These are phyloP conservation scores for Psix sp. DNA, from an alignment of 1,140 invertebrate genomes.

Conservation along the genomic window DNA sequence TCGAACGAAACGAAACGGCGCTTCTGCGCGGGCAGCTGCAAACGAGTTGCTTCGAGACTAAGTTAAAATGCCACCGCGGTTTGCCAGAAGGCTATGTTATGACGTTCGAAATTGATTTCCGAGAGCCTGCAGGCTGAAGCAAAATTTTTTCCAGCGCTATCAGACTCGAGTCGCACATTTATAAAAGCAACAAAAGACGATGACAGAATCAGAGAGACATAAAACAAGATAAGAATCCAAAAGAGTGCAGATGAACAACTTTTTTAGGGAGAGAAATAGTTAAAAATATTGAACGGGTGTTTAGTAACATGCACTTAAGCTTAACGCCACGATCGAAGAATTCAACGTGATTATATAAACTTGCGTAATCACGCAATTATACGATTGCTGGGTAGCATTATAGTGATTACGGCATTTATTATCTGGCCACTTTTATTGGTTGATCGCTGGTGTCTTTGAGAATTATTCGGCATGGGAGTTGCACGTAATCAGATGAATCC, in stretches of 20 bases:
- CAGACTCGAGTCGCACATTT: background rate
- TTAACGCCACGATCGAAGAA: constrained; percentile 25
- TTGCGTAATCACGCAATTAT: constrained; percentile 45
- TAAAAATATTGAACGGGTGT: constrained; percentile 26
- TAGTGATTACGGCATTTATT: constrained; percentile 21
- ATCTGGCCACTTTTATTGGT: constrained; percentile 12
- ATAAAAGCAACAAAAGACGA: background rate
- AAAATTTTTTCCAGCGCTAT: constrained; percentile 5
- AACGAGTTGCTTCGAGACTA: constrained; percentile 53
- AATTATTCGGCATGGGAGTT: too few relatives aligned
- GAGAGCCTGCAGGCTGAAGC: constrained; percentile 11
- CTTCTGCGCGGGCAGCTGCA: constrained; percentile 64
- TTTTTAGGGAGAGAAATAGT: background rate
- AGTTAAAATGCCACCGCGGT: constrained; percentile 69
- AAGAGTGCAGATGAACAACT: too few relatives aligned
- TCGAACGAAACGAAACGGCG: constrained; percentile 67
- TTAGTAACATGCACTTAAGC: constrained; percentile 15
- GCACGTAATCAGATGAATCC: too few relatives aligned
- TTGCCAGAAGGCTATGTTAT: constrained; percentile 65
- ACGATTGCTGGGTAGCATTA: constrained; percentile 31
- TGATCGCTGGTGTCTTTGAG: background rate
- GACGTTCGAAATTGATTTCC: constrained; percentile 48
- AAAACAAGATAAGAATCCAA: constrained; percentile 13
- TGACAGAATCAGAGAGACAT: background rate
- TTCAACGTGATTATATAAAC: constrained; percentile 43